Percentiles rank a stretch among this genome's conserved stretches.
These are phyloP conservation scores for Strigops habroptila DNA, from an alignment of 2,113 vertebrate species.

Conservation along the genomic window DNA sequence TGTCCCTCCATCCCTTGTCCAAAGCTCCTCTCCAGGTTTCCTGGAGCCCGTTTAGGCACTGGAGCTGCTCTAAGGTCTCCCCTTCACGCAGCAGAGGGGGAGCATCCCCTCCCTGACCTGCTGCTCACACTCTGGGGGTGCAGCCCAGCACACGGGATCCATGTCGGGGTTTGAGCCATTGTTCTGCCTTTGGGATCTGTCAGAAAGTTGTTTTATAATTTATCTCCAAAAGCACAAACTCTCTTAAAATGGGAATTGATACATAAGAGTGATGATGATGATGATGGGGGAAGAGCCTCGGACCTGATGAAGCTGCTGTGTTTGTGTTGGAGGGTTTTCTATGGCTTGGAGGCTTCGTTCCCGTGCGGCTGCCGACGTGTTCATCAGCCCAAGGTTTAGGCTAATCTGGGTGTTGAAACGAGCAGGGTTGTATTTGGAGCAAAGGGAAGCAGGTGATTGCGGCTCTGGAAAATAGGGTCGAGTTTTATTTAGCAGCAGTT, in stretches of 20 bases:
- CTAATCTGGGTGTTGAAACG: not conserved
- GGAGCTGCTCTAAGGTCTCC: not conserved
- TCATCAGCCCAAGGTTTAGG: not conserved
- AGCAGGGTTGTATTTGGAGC: not conserved
- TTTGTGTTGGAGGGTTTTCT: not conserved
- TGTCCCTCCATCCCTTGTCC: too few species aligned
- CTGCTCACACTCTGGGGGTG: not conserved
- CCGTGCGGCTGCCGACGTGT: not conserved
- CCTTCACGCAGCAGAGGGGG: not conserved
- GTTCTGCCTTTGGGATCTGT: not conserved
- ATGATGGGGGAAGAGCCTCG: not conserved
- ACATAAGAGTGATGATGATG: rapidly evolving
- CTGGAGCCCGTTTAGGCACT: not conserved
- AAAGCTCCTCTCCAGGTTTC: not conserved
- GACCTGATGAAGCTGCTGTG: rapidly evolving
- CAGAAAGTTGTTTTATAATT: not conserved
- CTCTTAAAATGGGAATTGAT: not conserved
- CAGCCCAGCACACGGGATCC: not conserved
- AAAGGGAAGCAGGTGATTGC: not conserved
- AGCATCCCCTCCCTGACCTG: not conserved
- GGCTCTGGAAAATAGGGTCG: not conserved
- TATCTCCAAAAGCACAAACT: not conserved
- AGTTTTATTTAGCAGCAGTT: not conserved
- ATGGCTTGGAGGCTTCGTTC: not conserved
- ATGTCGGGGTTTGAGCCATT: rapidly evolving